Base-by-base conservation (phyloP, 2,113 vertebrate species). In the Melanostigma gelatinosum region DNA sequence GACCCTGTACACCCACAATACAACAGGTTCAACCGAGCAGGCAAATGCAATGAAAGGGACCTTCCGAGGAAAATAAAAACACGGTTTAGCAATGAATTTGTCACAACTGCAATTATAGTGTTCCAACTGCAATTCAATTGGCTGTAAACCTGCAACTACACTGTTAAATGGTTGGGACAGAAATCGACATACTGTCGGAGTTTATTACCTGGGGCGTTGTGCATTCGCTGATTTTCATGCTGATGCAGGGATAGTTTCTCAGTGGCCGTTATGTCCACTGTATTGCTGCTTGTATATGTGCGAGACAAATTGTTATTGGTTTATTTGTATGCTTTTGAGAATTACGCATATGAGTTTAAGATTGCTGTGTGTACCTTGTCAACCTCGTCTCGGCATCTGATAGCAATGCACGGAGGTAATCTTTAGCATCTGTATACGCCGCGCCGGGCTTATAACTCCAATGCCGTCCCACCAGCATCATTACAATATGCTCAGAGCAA, bases 21-120 rank as follows among this genome's bases (percentile, higher is more conserved):
- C 20, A 54, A 60, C 76, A 76, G 69, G 46, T 85, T 75, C 22
- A 52, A 18, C 27, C n/a, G 4, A 72, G 54, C 4, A 44, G 60
- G 38, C 69, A 20, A 73, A 73, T 24, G 8, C 66, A 63, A 54
- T 79, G 46, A 83, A 83, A 6, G 48, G 27, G 11, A 79, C 57
- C 82, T 65, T 36, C 71, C 60, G 18, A 72, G 54, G 67, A n/a
- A 80, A 83, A 81, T 70, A 61, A 71, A 85, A 77, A 15, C 57
- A 55, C 18, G 69, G 16, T 65, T 80, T 66, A 40, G 46, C 70
- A 68, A 79, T 67, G 16, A 4, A 52, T 84, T 78, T 82, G 57
- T 79, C 77, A 32, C 61, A 71, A 77, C 67, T 73, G 61, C 68
- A 75, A 61, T 87, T 77, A 75, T 67, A 15, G 16, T 20, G 40